Conservation (phyloP, 2,113 vertebrate genomes). For the Pagrus major region DNA sequence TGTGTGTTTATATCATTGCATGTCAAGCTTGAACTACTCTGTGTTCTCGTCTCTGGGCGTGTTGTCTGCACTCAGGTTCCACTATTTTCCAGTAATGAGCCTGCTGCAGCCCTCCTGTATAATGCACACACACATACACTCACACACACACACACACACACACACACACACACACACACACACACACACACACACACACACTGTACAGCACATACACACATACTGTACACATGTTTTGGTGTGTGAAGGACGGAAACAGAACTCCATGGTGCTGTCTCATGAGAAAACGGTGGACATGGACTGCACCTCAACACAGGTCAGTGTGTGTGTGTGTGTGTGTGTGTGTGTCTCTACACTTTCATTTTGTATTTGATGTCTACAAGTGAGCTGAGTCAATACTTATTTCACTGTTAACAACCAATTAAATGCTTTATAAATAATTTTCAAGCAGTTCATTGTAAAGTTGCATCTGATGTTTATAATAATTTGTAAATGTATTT, state of each 20-base stretch:
- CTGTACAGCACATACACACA: not conserved
- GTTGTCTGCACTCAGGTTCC: conserved; percentile 21
- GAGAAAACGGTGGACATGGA: conserved; percentile 3
- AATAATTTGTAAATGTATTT: too few species aligned
- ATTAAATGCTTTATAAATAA: too few species aligned
- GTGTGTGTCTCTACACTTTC: too few species aligned
- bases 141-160: not conserved
- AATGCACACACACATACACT: not conserved
- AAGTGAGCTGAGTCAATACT: too few species aligned
- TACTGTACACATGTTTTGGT: conserved; percentile 24
- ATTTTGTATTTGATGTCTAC: not conserved
- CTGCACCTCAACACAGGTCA: not conserved
- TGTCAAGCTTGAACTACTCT: conserved; percentile 10
- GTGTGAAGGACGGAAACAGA: conserved; percentile 40
- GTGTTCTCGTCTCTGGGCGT: conserved; percentile 14
- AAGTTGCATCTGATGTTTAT: too few species aligned
- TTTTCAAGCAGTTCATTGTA: too few species aligned
- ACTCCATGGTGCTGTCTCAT: conserved; percentile 8
- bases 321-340: too few species aligned
- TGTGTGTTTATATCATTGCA: conserved; percentile 17
- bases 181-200: not conserved
- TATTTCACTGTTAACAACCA: too few species aligned
- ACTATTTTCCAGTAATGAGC: conserved; percentile 55
- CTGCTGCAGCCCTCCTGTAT: conserved; percentile 22
- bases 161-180: conserved; percentile 13